Conservation (phyloP, 2,113 vertebrate genomes). For the Puffinus mauretanicus region DNA sequence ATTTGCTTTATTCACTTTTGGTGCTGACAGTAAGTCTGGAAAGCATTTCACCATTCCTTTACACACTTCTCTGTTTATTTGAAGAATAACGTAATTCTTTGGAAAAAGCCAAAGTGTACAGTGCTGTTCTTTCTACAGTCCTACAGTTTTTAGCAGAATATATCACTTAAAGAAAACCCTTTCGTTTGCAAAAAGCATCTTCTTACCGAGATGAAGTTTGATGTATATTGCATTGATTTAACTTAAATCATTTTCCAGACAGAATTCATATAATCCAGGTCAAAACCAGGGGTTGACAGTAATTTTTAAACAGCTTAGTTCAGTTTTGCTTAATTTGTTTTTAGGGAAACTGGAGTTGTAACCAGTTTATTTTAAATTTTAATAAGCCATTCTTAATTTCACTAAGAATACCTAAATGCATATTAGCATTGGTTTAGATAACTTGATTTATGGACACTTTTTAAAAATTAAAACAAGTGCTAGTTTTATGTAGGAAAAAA, state of each 20-base stretch:
- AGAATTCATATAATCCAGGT: background rate
- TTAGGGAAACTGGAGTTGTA: background rate
- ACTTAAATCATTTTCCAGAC: background rate
- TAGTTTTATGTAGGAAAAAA: background rate
- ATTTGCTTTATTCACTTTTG: background rate
- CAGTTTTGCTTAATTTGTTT: background rate
- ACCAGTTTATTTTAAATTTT: background rate
- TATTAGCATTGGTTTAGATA: background rate
- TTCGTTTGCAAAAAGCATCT: background rate
- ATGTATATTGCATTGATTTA: background rate
- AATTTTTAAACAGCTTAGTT: background rate
- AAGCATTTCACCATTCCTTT: constrained; percentile 1
- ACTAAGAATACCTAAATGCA: background rate
- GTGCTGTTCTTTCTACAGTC: background rate
- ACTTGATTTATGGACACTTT: background rate
- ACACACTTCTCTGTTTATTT: constrained; percentile 12
- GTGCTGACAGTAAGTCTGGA: constrained; percentile 20
- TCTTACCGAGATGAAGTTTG: background rate
- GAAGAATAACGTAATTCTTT: constrained; percentile 11
- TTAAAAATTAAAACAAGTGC: background rate
- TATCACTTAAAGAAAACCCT: background rate
- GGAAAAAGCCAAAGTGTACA: background rate
- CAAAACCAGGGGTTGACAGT: background rate
- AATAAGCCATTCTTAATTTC: background rate
- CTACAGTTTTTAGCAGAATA: background rate